Evolutionary conservation across 2,888 invertebrate genomes (phyloP).

Genomic region (Osedax frankpressi): DNA sequence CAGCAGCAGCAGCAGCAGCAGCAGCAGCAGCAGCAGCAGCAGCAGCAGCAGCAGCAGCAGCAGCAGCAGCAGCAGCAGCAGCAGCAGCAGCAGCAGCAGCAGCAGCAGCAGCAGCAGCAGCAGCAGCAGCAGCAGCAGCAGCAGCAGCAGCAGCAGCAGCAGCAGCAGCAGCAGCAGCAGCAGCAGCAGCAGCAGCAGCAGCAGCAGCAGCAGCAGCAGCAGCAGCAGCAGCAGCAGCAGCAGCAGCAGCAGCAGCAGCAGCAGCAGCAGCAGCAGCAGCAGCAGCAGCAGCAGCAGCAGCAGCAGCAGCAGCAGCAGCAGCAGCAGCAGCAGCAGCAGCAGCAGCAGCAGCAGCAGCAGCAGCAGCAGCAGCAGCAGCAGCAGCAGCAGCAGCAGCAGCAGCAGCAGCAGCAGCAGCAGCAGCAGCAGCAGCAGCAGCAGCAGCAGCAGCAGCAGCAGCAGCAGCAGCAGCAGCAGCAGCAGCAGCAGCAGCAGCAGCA

Average conservation of each 20-base stretch:
- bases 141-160: constrained; percentile 7
- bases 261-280: constrained; percentile 15
- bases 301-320: constrained; percentile 16
- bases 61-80: constrained; percentile 16
- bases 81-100: constrained; percentile 9
- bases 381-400: constrained; percentile 3
- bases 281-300: constrained; percentile 16
- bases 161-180: constrained; percentile 6
- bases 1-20: not conserved
- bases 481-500: constrained; percentile 15
- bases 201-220: constrained; percentile 5
- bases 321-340: constrained; percentile 3
- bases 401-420: constrained; percentile 6
- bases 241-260: constrained; percentile 15
- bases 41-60: constrained; percentile 16
- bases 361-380: constrained; percentile 3
- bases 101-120: constrained; percentile 6
- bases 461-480: constrained; percentile 9
- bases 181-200: constrained; percentile 6
- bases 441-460: not conserved
- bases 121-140: constrained; percentile 6
- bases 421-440: constrained; percentile 3
- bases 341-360: constrained; percentile 6
- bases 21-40: constrained; percentile 15
- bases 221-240: not conserved